phyloP scores from a whole-genome alignment of 2,797 vertebrate species.

The Etheostoma perlongum region DNA sequence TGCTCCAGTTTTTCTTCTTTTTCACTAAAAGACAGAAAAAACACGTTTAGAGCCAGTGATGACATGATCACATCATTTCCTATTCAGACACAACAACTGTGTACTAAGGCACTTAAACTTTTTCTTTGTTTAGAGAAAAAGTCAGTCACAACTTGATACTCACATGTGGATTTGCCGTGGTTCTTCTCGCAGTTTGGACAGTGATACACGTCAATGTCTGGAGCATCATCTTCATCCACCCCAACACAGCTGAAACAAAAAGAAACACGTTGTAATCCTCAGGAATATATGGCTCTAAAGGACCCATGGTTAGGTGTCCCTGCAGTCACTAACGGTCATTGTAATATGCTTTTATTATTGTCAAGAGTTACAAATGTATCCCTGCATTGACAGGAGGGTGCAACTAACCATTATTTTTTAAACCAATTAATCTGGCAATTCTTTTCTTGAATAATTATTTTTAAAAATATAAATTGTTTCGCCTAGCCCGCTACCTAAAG shows the following conservation, averaged over 20 bases:
- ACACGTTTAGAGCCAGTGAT: background rate
- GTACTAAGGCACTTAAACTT: background rate
- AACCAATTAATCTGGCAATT: background rate
- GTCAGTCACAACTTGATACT: constrained; percentile 67
- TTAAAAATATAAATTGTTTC: no score
- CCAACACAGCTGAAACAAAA: constrained; percentile 91
- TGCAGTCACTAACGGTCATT: background rate
- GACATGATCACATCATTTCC: background rate
- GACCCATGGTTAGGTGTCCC: background rate
- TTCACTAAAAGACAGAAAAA: constrained; percentile 86
- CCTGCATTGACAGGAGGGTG: background rate
- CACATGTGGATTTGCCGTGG: constrained; percentile 95
- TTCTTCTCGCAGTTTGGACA: constrained; percentile 98
- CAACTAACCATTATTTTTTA: background rate
- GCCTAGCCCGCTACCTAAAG: background rate
- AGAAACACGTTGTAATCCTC: constrained; percentile 15
- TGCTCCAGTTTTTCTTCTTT: constrained; percentile 98
- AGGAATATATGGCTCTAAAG: background rate
- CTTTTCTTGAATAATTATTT: background rate
- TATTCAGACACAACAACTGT: background rate
- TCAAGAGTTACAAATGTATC: background rate
- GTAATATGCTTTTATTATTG: background rate
- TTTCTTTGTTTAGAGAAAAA: background rate
- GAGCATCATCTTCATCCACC: constrained; percentile 97
- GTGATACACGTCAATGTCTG: constrained; percentile 98